Evolutionary conservation across 2,797 vertebrate genomes (phyloP), one percentile per base, ranked within the genome.

Genomic region (Chaunax sp.): DNA sequence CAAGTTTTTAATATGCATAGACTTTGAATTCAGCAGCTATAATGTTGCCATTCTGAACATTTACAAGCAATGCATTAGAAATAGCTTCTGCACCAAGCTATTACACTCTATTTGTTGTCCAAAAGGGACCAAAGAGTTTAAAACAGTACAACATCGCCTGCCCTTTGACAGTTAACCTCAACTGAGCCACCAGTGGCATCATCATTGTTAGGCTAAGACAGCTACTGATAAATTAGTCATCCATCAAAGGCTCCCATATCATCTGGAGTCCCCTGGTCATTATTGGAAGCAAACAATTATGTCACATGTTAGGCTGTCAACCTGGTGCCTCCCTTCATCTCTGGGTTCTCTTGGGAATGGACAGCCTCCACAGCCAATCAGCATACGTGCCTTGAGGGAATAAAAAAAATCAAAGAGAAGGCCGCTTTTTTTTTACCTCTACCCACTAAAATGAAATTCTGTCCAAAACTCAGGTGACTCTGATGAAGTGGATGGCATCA

Each of bases 161-260:
- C 47, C 44, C 51, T 73, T 69, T 74, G 62, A 82, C 52, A 68
- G 67, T 74, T 64, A 64, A 72, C 80, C 55, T 72, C n/a, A 15
- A 46, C 71, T 26, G 5, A 59, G 64, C 64, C 76, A 80, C 71
- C 75, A 33, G 66, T 75, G 75, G 58, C 82, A 81, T 91, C 89
- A 84, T 93, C 83, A 91, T 90, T 80, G 51, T 92, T 90, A 90
- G 77, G 62, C 72, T 72, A 53, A 71, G 89, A 90, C 81, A 85
- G 86, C 85, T 64, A 60, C 82, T 93, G 92, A 94, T 92, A 89
- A 92, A 93, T 93, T 71, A 92, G 85, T 84, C 86, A 88, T 89
- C 87, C 86, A 89, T 93, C 91, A 92, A 88, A 92, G 83, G 73
- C 58, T 75, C 38, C 77, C 74, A 69, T 88, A 91, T 93, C 88